Base-by-base conservation (phyloP, 1,140 invertebrate species). In the Drosophila eugracilis region DNA sequence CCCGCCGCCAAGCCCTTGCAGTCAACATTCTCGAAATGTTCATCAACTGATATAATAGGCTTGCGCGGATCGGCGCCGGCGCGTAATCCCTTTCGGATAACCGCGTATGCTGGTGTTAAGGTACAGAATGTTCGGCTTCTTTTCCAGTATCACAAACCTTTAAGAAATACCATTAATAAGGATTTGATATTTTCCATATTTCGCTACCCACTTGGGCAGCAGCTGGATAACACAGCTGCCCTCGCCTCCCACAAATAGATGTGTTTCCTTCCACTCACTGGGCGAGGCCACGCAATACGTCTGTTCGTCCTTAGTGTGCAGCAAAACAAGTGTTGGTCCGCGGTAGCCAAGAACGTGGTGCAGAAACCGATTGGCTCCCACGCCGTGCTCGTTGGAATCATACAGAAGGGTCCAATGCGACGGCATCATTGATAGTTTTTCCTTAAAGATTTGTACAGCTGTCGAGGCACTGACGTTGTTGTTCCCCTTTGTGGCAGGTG, bases 391-490 rank as follows among this genome's bases (percentile, higher is more conserved):
- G 74, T 95, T 93, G 47, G 96, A 97, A 75, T 95, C 95, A 92
- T 98, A 98, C 12, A 98, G 92, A 30, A 95, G 92, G 5, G 94
- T 94, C 97, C 97, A 98, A 92, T 97, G 96, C 30, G 95, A 95
- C 1, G 94, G 94, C 72, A 94, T 92, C 67, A 94, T 92, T 54
- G 94, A 94, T 10, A 96, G 92, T 77, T 94, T 94, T 19, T 94
- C 92, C 74, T 95, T 92, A 86, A 95, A 95, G 34, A 93, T 92
- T 65, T 93, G 93, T 12, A 93, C 92, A 17, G 93, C 92, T 24
- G 93, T 45, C 83, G 83, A 81, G 10, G 89, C 79, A 30, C 77
- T 90, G 41, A 69, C 77, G 10, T 34, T 66, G 37, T 66, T 77
- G 14, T 67, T 67, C 24, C 48, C 37, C 26, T 67, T 78, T 37